Conservation (phyloP, 92 coral and sea anemone species). For the Porites lobata region DNA sequence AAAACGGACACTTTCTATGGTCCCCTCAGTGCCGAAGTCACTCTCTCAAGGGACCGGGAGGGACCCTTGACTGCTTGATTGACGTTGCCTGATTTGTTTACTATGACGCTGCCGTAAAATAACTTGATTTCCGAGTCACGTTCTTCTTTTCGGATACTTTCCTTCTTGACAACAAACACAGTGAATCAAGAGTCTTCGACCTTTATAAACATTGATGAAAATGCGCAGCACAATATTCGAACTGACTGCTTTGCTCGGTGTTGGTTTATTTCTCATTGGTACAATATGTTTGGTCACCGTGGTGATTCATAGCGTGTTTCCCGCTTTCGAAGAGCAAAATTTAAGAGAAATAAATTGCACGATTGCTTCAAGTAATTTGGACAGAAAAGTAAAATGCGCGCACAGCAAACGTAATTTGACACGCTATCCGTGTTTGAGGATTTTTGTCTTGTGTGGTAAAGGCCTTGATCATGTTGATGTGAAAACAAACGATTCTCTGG, state of each 20-base stretch:
- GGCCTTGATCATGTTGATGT: not conserved
- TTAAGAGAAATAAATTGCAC: conserved; percentile 50
- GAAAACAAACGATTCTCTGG: not conserved
- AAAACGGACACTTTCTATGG: not conserved
- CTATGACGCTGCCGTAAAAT: too few species aligned
- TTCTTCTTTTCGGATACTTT: too few species aligned
- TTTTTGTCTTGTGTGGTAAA: conserved; percentile 51
- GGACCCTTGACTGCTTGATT: not conserved
- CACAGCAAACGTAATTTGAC: conserved; percentile 8
- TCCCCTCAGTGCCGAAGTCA: not conserved
- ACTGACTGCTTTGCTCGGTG: conserved; percentile 19
- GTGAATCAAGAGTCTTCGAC: not conserved
- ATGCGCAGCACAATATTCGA: conserved; percentile 24
- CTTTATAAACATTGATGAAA: not conserved
- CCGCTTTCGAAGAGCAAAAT: conserved; percentile 41
- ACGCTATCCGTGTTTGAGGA: conserved; percentile 37
- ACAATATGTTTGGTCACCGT: not conserved
- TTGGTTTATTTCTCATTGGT: conserved; percentile 28
- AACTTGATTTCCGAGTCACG: not conserved
- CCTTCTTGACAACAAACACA: too few species aligned
- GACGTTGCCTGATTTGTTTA: too few species aligned
- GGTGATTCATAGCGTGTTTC: conserved; percentile 12
- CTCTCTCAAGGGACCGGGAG: not conserved
- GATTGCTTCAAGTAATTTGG: conserved; percentile 18
- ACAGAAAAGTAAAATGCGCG: conserved; percentile 13